Evolutionary conservation across 64 coral and sea anemone species (phyloP).

Genomic region (Montipora sp.): DNA sequence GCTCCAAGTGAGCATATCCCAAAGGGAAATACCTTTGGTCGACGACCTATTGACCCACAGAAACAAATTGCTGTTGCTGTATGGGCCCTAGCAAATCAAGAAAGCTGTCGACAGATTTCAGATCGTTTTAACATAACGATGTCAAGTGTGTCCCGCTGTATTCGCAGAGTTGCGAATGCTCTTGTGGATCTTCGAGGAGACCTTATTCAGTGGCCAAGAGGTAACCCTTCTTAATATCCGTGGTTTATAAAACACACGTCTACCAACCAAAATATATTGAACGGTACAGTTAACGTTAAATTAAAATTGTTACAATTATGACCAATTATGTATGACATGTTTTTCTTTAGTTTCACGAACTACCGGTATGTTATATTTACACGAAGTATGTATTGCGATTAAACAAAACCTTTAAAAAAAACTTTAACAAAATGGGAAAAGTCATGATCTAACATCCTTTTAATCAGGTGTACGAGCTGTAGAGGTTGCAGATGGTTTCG

Average conservation of each 20-base stretch:
- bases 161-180: constrained; percentile 2
- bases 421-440: neutral
- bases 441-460: neutral
- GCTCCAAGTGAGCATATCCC: too few species aligned
- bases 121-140: constrained; percentile 16
- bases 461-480: constrained; percentile 2
- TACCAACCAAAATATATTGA: neutral
- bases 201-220: constrained; percentile 35
- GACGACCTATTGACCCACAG: neutral
- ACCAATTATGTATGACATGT: neutral
- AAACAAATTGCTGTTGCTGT: too few species aligned
- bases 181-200: constrained; percentile 12
- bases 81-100: too few species aligned
- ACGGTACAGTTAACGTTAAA: neutral
- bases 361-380: neutral
- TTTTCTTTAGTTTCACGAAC: neutral
- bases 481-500: neutral
- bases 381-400: neutral
- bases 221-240: neutral
- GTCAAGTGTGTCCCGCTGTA: constrained; percentile 10
- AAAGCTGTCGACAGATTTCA: too few species aligned
- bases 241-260: neutral
- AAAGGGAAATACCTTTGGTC: neutral
- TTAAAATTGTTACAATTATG: too few species aligned
- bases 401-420: neutral